Base-by-base conservation (phyloP, 2,113 vertebrate genomes). In the Leiothrix lutea region DNA sequence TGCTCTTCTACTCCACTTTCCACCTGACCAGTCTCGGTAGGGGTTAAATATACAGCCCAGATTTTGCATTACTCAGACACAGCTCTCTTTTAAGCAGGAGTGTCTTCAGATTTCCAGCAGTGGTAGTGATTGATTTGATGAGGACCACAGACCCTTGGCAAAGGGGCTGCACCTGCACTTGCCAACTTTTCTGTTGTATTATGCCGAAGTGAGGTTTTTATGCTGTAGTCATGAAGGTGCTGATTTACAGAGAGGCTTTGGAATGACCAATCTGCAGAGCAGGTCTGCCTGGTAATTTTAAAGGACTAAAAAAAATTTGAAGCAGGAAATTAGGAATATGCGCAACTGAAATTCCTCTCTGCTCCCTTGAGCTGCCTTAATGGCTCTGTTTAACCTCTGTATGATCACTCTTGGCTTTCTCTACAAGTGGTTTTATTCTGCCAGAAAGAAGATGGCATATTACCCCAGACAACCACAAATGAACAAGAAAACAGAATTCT, bases 121-220 rank as follows among this genome's bases (percentile, higher is more conserved):
- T 7, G 28, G 33, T 77, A 70, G 53, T 50, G 86, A 90, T 88
- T 57, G 93, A 80, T 97, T 96, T 97, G 90, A 90, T 58, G 93
- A 96, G 74, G 94, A 95, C 95, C 95, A 80, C 96, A 97, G 91
- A 67, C 42, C 44, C 74, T 90, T 97, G 96, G 97, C 96, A 88
- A 73, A 91, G 20, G 18, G 62, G 15, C 35, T 90, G 36, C 14
- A 5, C 31, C 72, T 87, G 54, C 36, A 22, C 75, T 92, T 97
- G 94, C 93, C 91, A 97, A 95, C 89, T 38, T 29, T 92, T 51
- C 74, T 47, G 48, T 54, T 86, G 47, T 90, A 62, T 70, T 75
- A 81, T 8, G 58, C 75, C 92, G 62, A 96, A 96, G 40, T 78
- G 87, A 96, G 80, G 29, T 93, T 97, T 97, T 86, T 84, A 75